Percentiles rank a stretch among this genome's conserved stretches.
These are phyloP conservation scores for Brachynemurus nebulosus DNA, from an alignment of 2,888 invertebrate species.

Conservation along the genomic window DNA sequence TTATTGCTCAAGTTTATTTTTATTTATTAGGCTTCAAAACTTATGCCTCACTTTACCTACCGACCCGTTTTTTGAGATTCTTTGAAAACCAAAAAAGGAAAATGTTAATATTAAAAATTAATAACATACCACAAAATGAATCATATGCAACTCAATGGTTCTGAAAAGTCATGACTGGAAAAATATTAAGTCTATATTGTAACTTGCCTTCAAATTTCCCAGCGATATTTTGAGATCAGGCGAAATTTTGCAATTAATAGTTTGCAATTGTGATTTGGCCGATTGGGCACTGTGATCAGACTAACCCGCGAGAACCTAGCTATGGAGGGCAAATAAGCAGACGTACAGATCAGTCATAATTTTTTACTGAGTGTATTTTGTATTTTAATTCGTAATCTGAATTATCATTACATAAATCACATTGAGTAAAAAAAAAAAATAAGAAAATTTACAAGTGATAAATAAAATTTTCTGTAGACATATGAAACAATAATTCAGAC, in stretches of 20 bases:
- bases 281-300: slow-evolving; percentile 13
- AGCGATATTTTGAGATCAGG: slow-evolving; percentile 6
- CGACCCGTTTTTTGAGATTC: too few relatives aligned
- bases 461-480: background rate
- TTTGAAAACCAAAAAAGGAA: background rate
- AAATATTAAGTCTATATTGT: slow-evolving; percentile 4
- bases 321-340: slow-evolving; percentile 22
- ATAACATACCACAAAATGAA: slow-evolving; percentile 8
- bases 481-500: slow-evolving; percentile 1
- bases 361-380: slow-evolving; percentile 3
- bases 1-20: too few relatives aligned
- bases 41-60: too few relatives aligned
- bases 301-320: slow-evolving; percentile 22
- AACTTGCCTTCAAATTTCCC: slow-evolving; percentile 10
- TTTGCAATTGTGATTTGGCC: slow-evolving; percentile 9
- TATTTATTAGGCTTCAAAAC: too few relatives aligned
- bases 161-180: slow-evolving; percentile 9
- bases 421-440: too few relatives aligned
- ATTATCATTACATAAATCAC: background rate
- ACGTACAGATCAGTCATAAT: slow-evolving; percentile 13
- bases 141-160: slow-evolving; percentile 1
- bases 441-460: background rate
- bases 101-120: background rate
- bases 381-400: too few relatives aligned
- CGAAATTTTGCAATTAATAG: slow-evolving; percentile 8